Evolutionary conservation across 2,888 invertebrate genomes (phyloP), one percentile per base, ranked within the genome.

Genomic region (Volucella inanis): DNA sequence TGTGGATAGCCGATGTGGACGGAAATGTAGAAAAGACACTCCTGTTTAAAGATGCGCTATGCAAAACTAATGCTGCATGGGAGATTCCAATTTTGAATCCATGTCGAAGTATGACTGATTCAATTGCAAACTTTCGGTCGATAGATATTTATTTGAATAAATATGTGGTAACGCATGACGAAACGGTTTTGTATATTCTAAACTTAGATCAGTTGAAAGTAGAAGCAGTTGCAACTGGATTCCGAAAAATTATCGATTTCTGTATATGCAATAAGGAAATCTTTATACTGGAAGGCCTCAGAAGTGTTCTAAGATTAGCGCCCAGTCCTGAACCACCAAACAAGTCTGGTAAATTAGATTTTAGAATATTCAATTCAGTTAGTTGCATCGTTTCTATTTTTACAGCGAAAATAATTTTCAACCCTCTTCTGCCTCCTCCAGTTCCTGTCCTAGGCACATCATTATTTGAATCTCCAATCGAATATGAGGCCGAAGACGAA

Each of bases 11-110:
- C 0, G 95, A 96, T 92, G 91, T 93, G 22, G 90, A 92, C 43
- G 98, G 98, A 0, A 94, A 94, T 85, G 98, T 98, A n/a, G 93
- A 94, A 71, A 96, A 96, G 92, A 98, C 98, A 0, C 93, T 97
- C 57, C 94, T 98, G 31, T 97, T 97, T 90, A 97, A 97, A 93
- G 97, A 92, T 11, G 89, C 90, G 2, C 88, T 91, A n/a, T 92
- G 93, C 15, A 92, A 93, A 87, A 90, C 92, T 0, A 93, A 93
- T 89, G 94, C 94, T 8, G 91, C 93, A 0, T 94, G 94, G 59
- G 94, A 95, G 89, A 95, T 95, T 43, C 95, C 95, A 84, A 93
- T 96, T 2, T 92, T 96, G 43, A 96, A 96, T 93, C 96, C 96
- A n/a, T 88, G 75, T 39, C 78, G 78, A 11, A 79, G 87, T 18